These are phyloP conservation scores for Halcyon smyrnensis DNA, from an alignment of 2,797 vertebrate genomes.

Conservation along the genomic window DNA sequence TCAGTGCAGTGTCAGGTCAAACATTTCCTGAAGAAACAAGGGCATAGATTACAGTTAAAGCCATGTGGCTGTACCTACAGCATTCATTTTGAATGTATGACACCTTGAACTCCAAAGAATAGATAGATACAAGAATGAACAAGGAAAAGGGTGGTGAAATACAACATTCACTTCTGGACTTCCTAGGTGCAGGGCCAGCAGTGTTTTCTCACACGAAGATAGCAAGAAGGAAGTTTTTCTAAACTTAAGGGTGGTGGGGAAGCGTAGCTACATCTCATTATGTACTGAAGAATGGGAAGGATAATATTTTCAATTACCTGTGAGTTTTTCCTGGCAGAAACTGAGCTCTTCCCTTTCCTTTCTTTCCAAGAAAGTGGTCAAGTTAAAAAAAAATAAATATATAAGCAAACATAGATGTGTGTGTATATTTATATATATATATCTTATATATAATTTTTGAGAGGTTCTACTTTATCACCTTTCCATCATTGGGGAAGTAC, in stretches of 20 bases:
- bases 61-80: neutral
- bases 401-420: neutral
- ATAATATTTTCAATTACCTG: neutral
- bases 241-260: neutral
- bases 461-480: neutral
- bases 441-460: neutral
- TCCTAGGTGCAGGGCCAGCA: constrained; percentile 4
- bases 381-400: neutral
- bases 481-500: neutral
- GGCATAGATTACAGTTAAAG: constrained; percentile 23
- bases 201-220: neutral
- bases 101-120: constrained; percentile 62
- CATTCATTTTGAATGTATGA: constrained; percentile 16
- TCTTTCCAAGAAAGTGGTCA: neutral
- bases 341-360: neutral
- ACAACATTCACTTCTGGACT: constrained; percentile 42
- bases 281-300: neutral
- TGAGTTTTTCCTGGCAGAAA: neutral
- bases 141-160: constrained; percentile 20
- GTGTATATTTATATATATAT: neutral
- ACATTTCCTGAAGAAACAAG: constrained; percentile 44
- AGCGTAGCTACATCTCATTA: neutral
- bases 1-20: constrained; percentile 41
- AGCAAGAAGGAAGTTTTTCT: neutral
- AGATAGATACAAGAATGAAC: neutral